These are phyloP conservation scores for Oscheius sp. DNA, from an alignment of 2,888 invertebrate species.

Conservation along the genomic window DNA sequence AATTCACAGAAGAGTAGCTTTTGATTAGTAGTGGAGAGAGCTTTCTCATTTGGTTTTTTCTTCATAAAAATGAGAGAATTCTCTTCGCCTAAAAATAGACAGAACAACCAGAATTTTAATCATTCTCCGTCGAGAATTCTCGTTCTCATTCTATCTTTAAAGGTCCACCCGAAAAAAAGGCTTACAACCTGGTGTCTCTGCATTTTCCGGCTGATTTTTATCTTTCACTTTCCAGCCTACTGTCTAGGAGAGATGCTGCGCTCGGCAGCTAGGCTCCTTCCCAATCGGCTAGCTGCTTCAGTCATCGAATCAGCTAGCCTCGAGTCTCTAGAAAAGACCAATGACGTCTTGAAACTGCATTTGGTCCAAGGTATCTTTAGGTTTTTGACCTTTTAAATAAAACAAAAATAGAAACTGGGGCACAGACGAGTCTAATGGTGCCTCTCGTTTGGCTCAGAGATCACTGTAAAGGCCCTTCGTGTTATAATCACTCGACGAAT, in stretches of 20 bases:
- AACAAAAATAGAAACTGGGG: not conserved
- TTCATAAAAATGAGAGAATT: no score
- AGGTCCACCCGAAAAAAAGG: not conserved
- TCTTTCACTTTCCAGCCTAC: not conserved
- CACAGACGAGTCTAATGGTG: constrained; percentile 31
- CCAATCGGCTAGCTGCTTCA: not conserved
- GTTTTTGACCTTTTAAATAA: not conserved
- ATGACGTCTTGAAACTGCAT: constrained; percentile 5
- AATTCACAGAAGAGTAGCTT: no score
- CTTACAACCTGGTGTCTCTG: not conserved
- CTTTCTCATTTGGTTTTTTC: no score
- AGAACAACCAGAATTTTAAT: no score
- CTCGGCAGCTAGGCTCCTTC: not conserved
- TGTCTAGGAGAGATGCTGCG: not conserved
- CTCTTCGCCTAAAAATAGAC: no score
- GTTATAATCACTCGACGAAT: constrained; percentile 59
- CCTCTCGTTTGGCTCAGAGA: constrained; percentile 67
- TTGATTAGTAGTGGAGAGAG: no score
- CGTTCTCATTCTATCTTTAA: no score
- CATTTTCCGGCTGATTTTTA: not conserved
- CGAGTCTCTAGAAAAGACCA: not conserved
- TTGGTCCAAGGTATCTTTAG: not conserved
- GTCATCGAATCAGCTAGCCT: constrained; percentile 9
- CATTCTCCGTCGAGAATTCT: no score
- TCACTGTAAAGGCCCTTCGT: constrained; percentile 54